Percentiles rank a stretch among this genome's conserved stretches.
Conservation (phyloP, 92 coral and sea anemone genomes). For the Virgularia gustaviana region DNA sequence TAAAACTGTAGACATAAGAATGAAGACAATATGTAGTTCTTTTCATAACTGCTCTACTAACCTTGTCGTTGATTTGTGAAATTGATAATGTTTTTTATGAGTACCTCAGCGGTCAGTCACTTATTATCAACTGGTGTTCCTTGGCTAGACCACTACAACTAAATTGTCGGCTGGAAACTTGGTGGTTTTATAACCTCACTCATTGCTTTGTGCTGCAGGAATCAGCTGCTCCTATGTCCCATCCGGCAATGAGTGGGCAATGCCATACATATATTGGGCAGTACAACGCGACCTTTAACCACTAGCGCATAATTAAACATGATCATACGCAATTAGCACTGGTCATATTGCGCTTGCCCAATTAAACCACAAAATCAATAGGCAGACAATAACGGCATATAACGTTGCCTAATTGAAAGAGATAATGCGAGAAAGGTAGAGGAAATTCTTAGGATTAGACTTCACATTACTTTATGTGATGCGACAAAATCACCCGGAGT, state of each 20-base stretch:
- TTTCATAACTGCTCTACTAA: too few species aligned
- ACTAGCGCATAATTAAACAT: slow-evolving; percentile 25
- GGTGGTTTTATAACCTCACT: slow-evolving; percentile 29
- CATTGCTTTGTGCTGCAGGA: not conserved
- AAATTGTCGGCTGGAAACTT: slow-evolving; percentile 4
- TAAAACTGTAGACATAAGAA: too few species aligned
- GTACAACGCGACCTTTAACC: slow-evolving; percentile 4
- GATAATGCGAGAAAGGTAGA: too few species aligned
- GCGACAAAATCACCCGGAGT: too few species aligned
- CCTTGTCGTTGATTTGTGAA: too few species aligned
- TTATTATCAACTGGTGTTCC: not conserved
- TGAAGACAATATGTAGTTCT: too few species aligned
- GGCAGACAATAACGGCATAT: not conserved
- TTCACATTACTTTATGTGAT: too few species aligned
- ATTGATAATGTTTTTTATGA: too few species aligned
- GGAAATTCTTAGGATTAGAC: too few species aligned
- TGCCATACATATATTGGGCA: slow-evolving; percentile 11
- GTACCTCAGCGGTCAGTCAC: too few species aligned
- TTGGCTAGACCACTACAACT: not conserved
- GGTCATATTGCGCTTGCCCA: slow-evolving; percentile 31
- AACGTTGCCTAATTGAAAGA: slow-evolving; percentile 16
- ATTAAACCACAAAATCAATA: slow-evolving; percentile 10
- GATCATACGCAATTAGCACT: slow-evolving; percentile 35
- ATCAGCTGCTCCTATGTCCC: slow-evolving; percentile 32
- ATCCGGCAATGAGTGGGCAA: slow-evolving; percentile 31